Evolutionary conservation across 2,797 vertebrate genomes (phyloP).

Genomic region (Thripadectes ignobilis): DNA sequence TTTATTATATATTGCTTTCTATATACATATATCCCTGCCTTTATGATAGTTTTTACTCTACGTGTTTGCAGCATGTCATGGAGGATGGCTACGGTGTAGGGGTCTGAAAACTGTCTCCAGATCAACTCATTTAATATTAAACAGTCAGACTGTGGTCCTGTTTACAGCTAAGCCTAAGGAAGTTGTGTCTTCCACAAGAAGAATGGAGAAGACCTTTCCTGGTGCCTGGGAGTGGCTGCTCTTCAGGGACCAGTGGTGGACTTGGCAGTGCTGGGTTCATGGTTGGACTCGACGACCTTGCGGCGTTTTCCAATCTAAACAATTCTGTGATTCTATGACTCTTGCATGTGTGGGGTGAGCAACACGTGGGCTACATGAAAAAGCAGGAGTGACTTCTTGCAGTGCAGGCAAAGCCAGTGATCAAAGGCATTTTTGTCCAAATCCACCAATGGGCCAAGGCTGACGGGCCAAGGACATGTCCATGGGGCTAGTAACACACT

Average conservation of each 20-base stretch:
- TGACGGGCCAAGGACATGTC: background rate
- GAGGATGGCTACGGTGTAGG: rapidly evolving
- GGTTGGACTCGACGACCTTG: background rate
- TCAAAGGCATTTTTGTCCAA: background rate
- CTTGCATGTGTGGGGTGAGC: rapidly evolving
- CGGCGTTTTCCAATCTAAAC: background rate
- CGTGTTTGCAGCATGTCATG: background rate
- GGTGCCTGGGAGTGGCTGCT: rapidly evolving
- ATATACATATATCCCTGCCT: background rate
- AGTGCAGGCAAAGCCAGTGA: background rate
- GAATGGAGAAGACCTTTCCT: background rate
- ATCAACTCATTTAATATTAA: rapidly evolving
- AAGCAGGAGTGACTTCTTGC: background rate
- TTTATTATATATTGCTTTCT: background rate
- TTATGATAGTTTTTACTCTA: background rate
- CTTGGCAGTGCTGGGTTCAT: background rate
- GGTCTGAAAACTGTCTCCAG: background rate
- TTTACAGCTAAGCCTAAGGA: background rate
- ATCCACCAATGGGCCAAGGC: background rate
- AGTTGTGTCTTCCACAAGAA: background rate
- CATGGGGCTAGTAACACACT: background rate
- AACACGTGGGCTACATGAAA: rapidly evolving
- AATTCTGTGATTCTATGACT: background rate
- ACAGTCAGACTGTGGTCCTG: background rate
- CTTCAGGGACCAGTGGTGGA: background rate